Conservation (phyloP, 2,888 invertebrate genomes). For the Phytoseiulus persimilis region DNA sequence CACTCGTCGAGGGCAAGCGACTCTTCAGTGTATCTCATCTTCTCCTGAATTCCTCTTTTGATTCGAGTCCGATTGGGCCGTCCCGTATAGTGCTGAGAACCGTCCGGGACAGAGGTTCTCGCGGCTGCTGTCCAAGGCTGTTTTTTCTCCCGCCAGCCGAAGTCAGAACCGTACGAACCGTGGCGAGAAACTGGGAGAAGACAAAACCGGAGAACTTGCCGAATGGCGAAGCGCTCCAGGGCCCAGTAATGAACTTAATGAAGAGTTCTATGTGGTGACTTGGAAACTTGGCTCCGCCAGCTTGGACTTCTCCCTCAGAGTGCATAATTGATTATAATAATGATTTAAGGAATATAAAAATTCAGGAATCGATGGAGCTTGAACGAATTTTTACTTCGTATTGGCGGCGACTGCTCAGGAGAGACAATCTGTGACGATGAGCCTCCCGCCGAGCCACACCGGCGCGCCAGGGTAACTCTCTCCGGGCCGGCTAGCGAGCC, state of each 20-base stretch:
- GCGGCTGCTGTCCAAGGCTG: too few species aligned
- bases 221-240: background rate
- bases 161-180: background rate
- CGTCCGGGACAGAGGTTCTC: too few species aligned
- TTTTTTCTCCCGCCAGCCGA: background rate
- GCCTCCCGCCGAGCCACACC: background rate
- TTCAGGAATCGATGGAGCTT: background rate
- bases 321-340: slow-evolving; percentile 5
- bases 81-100: too few species aligned
- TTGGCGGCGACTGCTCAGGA: background rate
- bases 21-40: background rate
- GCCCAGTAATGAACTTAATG: background rate
- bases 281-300: background rate
- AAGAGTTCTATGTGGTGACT: background rate
- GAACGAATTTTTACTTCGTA: background rate
- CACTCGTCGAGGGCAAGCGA: background rate
- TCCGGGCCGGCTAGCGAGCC: background rate
- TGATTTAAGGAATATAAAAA: background rate
- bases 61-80: too few species aligned
- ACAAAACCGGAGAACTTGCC: background rate
- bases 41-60: too few species aligned
- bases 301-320: background rate
- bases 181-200: background rate
- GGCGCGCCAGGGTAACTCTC: background rate
- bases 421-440: background rate